A percentile compares a stretch with the other conserved stretches of the same genome.
Evolutionary conservation across 2,113 vertebrate species (phyloP).

Genomic region (Aldabrachelys gigantea): DNA sequence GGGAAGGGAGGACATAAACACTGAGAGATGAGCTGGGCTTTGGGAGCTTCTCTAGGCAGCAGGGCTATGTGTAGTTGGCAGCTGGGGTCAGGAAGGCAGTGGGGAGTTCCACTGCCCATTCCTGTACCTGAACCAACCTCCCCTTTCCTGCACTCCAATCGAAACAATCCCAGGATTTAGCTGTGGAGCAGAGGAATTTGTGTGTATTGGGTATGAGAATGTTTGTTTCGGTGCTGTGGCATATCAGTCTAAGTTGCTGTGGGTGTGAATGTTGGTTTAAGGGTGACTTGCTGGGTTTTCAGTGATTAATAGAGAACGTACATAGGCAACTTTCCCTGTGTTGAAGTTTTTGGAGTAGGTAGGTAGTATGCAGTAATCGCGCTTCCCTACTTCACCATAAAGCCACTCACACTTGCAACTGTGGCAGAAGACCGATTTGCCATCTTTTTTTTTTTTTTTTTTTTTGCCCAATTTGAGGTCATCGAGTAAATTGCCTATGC

Average conservation of each 20-base stretch:
- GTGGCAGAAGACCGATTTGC: not conserved
- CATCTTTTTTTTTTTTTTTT: not conserved
- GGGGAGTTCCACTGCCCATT: rapidly evolving
- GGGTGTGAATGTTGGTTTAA: not conserved
- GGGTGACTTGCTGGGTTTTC: not conserved
- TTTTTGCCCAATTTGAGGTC: not conserved
- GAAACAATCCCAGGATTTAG: not conserved
- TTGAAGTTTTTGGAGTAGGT: not conserved
- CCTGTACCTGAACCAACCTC: not conserved
- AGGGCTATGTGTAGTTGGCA: not conserved
- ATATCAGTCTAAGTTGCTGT: not conserved
- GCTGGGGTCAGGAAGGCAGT: not conserved
- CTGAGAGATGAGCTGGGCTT: not conserved
- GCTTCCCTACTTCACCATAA: not conserved
- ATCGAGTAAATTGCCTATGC: not conserved
- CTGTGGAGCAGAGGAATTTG: not conserved
- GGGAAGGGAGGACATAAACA: not conserved
- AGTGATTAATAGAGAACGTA: not conserved
- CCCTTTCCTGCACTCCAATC: not conserved
- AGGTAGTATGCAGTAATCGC: not conserved
- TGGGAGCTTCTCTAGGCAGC: not conserved
- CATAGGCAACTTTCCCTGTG: rapidly evolving
- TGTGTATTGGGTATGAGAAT: not conserved
- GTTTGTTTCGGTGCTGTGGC: not conserved
- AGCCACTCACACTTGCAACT: not conserved